These are phyloP conservation scores for Pipistrellus kuhlii DNA, from an alignment of 2,797 vertebrate genomes.

Conservation along the genomic window DNA sequence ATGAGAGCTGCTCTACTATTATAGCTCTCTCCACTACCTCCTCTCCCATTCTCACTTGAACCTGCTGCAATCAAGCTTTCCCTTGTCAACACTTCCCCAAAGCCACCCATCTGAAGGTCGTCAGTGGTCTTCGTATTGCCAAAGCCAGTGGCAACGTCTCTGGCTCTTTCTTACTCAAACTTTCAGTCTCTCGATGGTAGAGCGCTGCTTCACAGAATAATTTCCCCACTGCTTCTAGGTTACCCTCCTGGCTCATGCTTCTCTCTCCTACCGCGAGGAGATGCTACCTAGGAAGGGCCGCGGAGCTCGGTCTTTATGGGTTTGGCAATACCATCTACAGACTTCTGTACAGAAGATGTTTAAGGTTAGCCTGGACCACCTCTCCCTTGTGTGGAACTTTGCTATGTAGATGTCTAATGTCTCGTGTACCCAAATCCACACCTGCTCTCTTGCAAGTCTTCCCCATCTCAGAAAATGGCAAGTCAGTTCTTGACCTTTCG, in stretches of 20 bases:
- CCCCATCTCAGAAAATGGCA: background rate
- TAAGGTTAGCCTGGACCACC: background rate
- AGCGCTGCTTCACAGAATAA: background rate
- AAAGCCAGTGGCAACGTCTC: background rate
- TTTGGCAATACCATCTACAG: background rate
- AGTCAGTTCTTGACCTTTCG: background rate
- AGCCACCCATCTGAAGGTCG: background rate
- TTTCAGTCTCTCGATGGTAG: background rate
- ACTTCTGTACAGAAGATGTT: background rate
- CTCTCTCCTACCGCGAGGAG: background rate
- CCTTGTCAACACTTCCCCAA: background rate
- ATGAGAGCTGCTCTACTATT: background rate
- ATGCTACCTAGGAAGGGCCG: background rate
- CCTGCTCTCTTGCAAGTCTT: background rate
- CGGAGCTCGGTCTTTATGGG: background rate
- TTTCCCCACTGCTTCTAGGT: background rate
- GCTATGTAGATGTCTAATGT: background rate
- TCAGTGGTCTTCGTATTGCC: background rate
- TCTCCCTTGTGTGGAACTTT: background rate
- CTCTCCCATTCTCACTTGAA: background rate
- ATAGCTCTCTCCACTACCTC: background rate
- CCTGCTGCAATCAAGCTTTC: background rate
- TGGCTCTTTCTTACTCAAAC: background rate
- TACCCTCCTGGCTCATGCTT: background rate
- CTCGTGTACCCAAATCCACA: background rate